phyloP scores from a whole-genome alignment of 2,888 invertebrate genomes.

The Cyclophora albipunctata region DNA sequence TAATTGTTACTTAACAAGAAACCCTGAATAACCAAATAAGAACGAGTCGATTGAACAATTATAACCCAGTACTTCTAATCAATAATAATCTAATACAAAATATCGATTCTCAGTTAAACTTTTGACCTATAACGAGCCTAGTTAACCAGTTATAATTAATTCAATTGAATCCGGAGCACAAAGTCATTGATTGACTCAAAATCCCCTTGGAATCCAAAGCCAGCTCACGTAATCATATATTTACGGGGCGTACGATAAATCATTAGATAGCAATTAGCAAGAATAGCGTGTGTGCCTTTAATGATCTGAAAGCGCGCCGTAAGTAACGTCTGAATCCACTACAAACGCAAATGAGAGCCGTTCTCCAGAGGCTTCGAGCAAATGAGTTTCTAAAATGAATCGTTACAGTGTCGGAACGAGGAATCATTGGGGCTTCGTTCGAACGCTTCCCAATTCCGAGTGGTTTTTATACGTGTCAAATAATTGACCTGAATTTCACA shows the following conservation, averaged over 20 bases:
- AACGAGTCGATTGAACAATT: too few relatives aligned
- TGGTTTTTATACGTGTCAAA: conserved; percentile 34
- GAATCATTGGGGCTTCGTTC: conserved; percentile 46
- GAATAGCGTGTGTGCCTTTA: conserved; percentile 25
- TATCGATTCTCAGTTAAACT: too few relatives aligned
- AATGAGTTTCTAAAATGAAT: conserved; percentile 68
- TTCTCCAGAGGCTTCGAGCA: conserved; percentile 51
- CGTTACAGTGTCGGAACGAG: conserved; percentile 61
- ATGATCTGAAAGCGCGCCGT: conserved; percentile 15
- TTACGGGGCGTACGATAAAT: conserved; percentile 15
- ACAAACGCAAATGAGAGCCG: conserved; percentile 61
- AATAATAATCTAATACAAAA: too few relatives aligned
- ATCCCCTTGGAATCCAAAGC: too few relatives aligned
- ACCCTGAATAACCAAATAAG: too few relatives aligned
- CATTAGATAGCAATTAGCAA: conserved; percentile 29
- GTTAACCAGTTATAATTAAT: too few relatives aligned
- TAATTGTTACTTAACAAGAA: too few relatives aligned
- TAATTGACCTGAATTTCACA: conserved; percentile 24
- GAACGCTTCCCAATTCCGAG: conserved; percentile 46
- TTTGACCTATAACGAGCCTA: too few relatives aligned
- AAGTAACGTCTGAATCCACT: conserved; percentile 34
- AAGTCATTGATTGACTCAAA: too few relatives aligned
- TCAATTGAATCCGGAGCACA: too few relatives aligned
- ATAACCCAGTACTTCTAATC: too few relatives aligned
- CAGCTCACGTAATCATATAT: too few relatives aligned